A percentile compares a stretch with the other conserved stretches of the same genome.
phyloP scores from a whole-genome alignment of 2,888 invertebrate species.

The Lasioglossum malachurum region DNA sequence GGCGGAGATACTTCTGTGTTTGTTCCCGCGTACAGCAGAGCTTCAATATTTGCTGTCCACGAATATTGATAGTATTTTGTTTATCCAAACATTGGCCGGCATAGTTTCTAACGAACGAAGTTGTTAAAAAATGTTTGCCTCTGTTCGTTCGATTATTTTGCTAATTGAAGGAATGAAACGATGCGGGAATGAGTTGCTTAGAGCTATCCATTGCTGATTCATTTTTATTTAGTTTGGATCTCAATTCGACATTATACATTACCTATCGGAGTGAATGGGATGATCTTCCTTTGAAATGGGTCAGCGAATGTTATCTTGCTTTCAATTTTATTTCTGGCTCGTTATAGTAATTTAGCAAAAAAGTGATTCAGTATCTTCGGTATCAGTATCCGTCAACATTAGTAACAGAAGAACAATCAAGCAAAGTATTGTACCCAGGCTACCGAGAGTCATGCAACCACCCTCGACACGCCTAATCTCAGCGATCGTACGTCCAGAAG shows the following conservation, averaged over 20 bases:
- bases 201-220: neutral
- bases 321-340: neutral
- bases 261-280: neutral
- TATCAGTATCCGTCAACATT: neutral
- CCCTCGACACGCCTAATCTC: neutral
- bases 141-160: neutral
- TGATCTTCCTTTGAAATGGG: neutral
- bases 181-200: neutral
- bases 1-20: neutral
- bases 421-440: neutral
- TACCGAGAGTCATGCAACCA: neutral
- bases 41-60: neutral
- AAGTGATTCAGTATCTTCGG: neutral
- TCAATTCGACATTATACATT: neutral
- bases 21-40: neutral
- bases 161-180: neutral
- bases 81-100: neutral
- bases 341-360: neutral
- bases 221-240: neutral
- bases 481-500: conserved; percentile 24
- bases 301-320: neutral
- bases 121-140: neutral
- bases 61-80: neutral
- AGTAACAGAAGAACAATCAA: neutral
- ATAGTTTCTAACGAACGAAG: neutral